A percentile compares a stretch with the other conserved stretches of the same genome.
These are phyloP conservation scores for Zoanthus solanderi DNA, from an alignment of 92 coral and sea anemone species.

Conservation along the genomic window DNA sequence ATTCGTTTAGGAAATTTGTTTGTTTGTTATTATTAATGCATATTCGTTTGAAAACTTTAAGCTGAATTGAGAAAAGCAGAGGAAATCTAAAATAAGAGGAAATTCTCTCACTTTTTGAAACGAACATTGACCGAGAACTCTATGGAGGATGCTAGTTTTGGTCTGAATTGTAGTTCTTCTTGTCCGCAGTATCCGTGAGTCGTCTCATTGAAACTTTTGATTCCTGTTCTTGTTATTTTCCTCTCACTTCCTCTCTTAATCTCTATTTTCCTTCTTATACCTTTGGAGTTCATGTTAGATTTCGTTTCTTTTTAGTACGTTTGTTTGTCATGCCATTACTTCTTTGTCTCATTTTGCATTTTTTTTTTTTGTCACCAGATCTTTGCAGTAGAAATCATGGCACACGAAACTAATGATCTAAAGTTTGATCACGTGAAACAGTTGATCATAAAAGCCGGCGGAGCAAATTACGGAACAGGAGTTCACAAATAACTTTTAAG, in stretches of 20 bases:
- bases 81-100: too few relatives aligned
- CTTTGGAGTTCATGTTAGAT: background rate
- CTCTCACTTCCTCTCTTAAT: background rate
- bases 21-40: too few relatives aligned
- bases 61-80: too few relatives aligned
- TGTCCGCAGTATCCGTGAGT: too few relatives aligned
- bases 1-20: too few relatives aligned
- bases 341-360: background rate
- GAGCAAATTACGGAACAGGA: slow-evolving; percentile 96
- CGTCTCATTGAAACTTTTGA: too few relatives aligned
- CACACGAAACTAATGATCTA: slow-evolving; percentile 77
- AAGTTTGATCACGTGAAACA: slow-evolving; percentile 62
- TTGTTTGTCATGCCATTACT: background rate
- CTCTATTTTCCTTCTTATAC: background rate
- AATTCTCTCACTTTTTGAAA: too few relatives aligned
- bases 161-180: too few relatives aligned
- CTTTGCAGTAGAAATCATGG: slow-evolving; percentile 89
- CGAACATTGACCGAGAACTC: too few relatives aligned
- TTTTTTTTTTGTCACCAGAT: slow-evolving; percentile 50
- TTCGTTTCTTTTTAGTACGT: background rate
- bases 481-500: slow-evolving; percentile 14
- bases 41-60: too few relatives aligned
- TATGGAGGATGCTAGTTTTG: too few relatives aligned
- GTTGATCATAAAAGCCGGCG: slow-evolving; percentile 84
- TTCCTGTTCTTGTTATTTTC: background rate